Evolutionary conservation across 2,113 vertebrate species (phyloP), one percentile per base, ranked within the genome.

Genomic region (Caretta caretta): DNA sequence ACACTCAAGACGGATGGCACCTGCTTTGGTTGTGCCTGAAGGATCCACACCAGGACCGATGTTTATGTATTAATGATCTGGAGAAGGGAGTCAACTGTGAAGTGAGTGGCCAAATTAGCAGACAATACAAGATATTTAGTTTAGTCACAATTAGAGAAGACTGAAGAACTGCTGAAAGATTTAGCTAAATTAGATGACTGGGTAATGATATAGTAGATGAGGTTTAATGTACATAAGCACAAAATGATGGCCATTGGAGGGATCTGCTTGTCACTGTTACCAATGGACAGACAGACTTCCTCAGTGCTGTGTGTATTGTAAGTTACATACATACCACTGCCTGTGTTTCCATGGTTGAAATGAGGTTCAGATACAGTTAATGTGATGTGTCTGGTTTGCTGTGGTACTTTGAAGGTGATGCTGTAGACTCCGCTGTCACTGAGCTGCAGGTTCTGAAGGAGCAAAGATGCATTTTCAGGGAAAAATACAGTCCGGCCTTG

Each of bases 391-490:
- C 38, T n/a, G 29, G n/a, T 84, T 42, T 88, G 80, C 42, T 79
- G 82, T 22, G n/a, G 46, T 25, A 35, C 42, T 17, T 27, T 22
- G 69, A 89, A 75, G 59, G 51, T 79, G 46, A 94, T 31, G 3
- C 51, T 46, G 29, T 94, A 94, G 12, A 14, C 31, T 3, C 93
- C 83, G 2, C 69, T 89, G 87, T 94, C 90, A 25, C 50, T 86
- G 10, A 59, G 62, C 35, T 27, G 76, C 5, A 92, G 54, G 35
- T 89, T 29, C 3, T 35, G 35, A 57, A 94, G 82, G 24, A 92
- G 82, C 25, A 94, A 83, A 42, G 93, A 94, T 48, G 83, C 90
- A 9, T 92, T 94, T 38, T 78, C 90, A 49, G 65, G 82, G 82
- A 82, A 92, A 51, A 89, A 56, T 4, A 11, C 51, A 24, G 27